These are phyloP conservation scores for Hapalemur alaotrensis DNA, from an alignment of 2,797 vertebrate species.

Conservation along the genomic window DNA sequence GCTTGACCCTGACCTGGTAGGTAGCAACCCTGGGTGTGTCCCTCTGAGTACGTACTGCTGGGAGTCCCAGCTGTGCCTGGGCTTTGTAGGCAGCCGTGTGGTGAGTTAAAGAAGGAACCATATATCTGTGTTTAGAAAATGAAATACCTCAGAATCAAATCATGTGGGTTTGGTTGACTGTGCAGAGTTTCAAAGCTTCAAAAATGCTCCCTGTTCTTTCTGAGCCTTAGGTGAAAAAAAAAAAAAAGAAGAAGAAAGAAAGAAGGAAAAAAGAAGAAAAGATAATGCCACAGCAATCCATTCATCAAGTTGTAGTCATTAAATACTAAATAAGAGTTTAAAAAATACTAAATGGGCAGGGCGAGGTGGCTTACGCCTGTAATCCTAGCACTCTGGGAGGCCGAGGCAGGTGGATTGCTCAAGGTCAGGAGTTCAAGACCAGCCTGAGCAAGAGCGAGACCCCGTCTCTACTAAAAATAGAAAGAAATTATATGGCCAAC, in stretches of 20 bases:
- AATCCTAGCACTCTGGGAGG: too few species aligned
- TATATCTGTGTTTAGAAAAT: background rate
- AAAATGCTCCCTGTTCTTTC: background rate
- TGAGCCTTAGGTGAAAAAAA: background rate
- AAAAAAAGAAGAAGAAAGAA: too few species aligned
- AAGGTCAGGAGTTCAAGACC: too few species aligned
- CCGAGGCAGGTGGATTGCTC: too few species aligned
- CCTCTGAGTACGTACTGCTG: background rate
- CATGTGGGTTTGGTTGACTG: background rate
- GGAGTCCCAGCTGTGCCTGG: background rate
- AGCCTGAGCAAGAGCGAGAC: too few species aligned
- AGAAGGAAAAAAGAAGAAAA: background rate
- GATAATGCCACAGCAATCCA: too few species aligned
- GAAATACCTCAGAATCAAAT: slow-evolving; percentile 4
- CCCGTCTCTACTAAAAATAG: too few species aligned
- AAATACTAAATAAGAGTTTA: background rate
- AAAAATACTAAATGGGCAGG: background rate
- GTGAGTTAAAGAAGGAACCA: background rate
- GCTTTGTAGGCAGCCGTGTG: background rate
- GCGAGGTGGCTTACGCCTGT: too few species aligned
- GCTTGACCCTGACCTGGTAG: background rate
- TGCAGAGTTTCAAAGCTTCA: background rate
- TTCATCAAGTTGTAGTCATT: background rate
- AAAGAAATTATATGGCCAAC: too few species aligned
- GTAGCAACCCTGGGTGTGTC: background rate